Evolutionary conservation across 2,797 vertebrate species (phyloP).

Genomic region (Buphagus erythrorhynchus): DNA sequence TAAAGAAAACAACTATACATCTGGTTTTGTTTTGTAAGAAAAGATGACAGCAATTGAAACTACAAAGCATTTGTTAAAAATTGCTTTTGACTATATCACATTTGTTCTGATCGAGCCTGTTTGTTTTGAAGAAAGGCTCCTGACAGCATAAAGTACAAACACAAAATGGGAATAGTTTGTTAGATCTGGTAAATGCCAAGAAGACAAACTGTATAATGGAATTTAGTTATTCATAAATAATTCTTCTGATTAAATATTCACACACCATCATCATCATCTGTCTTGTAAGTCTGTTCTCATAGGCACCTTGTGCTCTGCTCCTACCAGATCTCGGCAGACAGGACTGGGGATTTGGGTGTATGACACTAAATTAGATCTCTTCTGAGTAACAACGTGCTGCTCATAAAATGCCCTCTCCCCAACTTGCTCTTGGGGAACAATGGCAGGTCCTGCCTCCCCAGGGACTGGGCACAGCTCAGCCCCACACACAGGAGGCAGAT

Average conservation of each 20-base stretch:
- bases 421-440: fast-evolving
- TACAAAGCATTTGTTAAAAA: not conserved
- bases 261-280: not conserved
- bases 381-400: not conserved
- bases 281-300: not conserved
- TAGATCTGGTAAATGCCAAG: not conserved
- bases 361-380: not conserved
- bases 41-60: not conserved
- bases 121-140: not conserved
- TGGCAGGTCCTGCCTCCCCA: not conserved
- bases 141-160: not conserved
- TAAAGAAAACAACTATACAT: not conserved
- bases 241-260: not conserved
- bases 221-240: not conserved
- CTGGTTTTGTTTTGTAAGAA: not conserved
- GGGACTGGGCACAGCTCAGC: not conserved
- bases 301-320: not conserved
- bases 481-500: not conserved
- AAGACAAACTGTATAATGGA: not conserved
- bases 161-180: not conserved
- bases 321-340: not conserved
- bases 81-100: not conserved
- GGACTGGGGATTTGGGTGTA: not conserved
- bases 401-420: not conserved
- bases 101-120: not conserved